Conservation (phyloP, 1,140 invertebrate genomes). For the Anoplolepis gracilipes region DNA sequence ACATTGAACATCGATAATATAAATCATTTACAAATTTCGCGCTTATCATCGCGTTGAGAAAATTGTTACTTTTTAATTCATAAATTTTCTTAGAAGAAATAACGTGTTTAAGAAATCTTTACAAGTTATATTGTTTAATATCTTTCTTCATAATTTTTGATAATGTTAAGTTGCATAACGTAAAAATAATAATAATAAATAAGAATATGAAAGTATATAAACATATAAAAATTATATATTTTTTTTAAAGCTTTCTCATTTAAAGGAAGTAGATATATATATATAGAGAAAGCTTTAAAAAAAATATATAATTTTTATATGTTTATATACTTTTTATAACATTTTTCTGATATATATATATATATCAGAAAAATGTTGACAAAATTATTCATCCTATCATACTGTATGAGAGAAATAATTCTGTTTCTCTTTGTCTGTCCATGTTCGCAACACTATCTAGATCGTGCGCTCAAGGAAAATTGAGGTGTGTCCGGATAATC, state of each 20-base stretch:
- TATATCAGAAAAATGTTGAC: not conserved
- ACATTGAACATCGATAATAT: constrained; percentile 12
- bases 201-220: too few species aligned
- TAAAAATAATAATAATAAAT: too few species aligned
- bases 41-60: constrained; percentile 7
- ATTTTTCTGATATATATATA: too few species aligned
- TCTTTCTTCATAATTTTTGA: not conserved
- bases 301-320: not conserved
- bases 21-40: not conserved
- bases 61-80: not conserved
- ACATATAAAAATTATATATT: not conserved
- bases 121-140: not conserved
- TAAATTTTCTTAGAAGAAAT: not conserved
- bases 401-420: not conserved
- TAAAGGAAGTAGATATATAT: too few species aligned
- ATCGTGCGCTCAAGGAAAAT: constrained; percentile 1
- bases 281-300: not conserved
- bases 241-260: not conserved
- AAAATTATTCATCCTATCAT: not conserved
- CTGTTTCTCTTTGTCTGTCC: not conserved
- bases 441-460: not conserved
- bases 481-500: constrained; percentile 14
- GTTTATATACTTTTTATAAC: too few species aligned
- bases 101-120: not conserved
- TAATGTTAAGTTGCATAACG: not conserved